A percentile compares a stretch with the other conserved stretches of the same genome.
Conservation (phyloP, 2,888 invertebrate genomes). For the Acronicta aceris region DNA sequence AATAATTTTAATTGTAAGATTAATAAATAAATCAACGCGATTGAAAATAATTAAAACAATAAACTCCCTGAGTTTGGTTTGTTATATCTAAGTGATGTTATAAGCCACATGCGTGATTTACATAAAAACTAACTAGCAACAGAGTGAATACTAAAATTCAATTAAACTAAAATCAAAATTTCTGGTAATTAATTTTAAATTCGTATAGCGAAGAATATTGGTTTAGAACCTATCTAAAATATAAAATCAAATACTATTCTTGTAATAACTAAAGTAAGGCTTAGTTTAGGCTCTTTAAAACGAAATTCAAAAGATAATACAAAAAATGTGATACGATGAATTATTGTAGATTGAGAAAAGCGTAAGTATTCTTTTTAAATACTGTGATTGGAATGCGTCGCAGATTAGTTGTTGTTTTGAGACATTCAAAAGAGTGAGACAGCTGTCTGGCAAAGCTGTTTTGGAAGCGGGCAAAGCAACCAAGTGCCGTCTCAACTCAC, state of each 20-base stretch:
- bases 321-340: conserved; percentile 61
- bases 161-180: conserved; percentile 46
- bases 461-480: conserved; percentile 27
- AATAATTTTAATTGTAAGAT: no score
- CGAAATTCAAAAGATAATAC: conserved; percentile 67
- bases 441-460: conserved; percentile 29
- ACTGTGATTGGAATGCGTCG: conserved; percentile 86
- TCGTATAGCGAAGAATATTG: conserved; percentile 50
- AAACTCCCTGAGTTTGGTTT: conserved; percentile 41
- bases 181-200: conserved; percentile 53
- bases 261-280: conserved; percentile 59
- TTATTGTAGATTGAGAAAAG: conserved; percentile 66
- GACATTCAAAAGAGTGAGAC: conserved; percentile 6
- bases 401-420: conserved; percentile 55
- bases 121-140: conserved; percentile 48
- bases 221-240: conserved; percentile 40
- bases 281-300: conserved; percentile 62
- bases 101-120: conserved; percentile 71
- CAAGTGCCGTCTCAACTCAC: conserved; percentile 2
- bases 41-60: conserved; percentile 48
- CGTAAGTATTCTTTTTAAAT: conserved; percentile 73
- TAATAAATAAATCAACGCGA: conserved; percentile 52
- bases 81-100: conserved; percentile 56
- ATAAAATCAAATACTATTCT: conserved; percentile 39
- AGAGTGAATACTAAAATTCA: conserved; percentile 45